These are phyloP conservation scores for Corythucha ciliata DNA, from an alignment of 2,888 invertebrate species.

Conservation along the genomic window DNA sequence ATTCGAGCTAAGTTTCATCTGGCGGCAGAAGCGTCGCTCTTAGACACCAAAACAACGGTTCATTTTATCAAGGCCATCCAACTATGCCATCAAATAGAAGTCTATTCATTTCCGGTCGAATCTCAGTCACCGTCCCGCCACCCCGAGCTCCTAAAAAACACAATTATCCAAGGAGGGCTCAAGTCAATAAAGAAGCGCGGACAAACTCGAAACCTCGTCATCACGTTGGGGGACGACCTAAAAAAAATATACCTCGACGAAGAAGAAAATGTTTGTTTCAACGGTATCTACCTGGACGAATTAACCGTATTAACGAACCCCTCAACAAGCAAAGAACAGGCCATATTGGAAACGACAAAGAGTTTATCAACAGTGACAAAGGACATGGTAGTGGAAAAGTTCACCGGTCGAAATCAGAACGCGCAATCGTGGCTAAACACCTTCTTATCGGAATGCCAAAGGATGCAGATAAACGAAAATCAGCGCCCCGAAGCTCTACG, in stretches of 20 bases:
- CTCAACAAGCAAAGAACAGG: not conserved
- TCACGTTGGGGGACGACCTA: slow-evolving; percentile 9
- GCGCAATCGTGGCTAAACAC: slow-evolving; percentile 1
- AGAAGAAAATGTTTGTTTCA: slow-evolving; percentile 9
- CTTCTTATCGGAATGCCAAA: not conserved
- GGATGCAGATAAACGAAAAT: not conserved
- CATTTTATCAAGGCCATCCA: slow-evolving; percentile 10
- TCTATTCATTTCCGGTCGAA: slow-evolving; percentile 4
- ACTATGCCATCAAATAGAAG: slow-evolving; percentile 9
- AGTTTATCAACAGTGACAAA: slow-evolving; percentile 9
- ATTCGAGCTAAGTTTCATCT: slow-evolving; percentile 7
- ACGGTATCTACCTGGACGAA: slow-evolving; percentile 10
- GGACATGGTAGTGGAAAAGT: slow-evolving; percentile 8
- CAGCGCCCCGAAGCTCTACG: slow-evolving; percentile 2
- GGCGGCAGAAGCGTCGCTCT: slow-evolving; percentile 4
- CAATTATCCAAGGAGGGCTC: slow-evolving; percentile 10
- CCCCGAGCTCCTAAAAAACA: slow-evolving; percentile 5
- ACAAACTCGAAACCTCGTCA: slow-evolving; percentile 8
- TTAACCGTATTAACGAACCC: not conserved
- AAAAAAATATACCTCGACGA: slow-evolving; percentile 10
- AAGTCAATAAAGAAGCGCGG: slow-evolving; percentile 9
- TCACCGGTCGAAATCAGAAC: slow-evolving; percentile 1
- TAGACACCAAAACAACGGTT: slow-evolving; percentile 7
- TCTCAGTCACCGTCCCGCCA: not conserved
- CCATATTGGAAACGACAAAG: not conserved